Evolutionary conservation across 1,140 invertebrate genomes (phyloP).

Genomic region (Drosophila burlai): DNA sequence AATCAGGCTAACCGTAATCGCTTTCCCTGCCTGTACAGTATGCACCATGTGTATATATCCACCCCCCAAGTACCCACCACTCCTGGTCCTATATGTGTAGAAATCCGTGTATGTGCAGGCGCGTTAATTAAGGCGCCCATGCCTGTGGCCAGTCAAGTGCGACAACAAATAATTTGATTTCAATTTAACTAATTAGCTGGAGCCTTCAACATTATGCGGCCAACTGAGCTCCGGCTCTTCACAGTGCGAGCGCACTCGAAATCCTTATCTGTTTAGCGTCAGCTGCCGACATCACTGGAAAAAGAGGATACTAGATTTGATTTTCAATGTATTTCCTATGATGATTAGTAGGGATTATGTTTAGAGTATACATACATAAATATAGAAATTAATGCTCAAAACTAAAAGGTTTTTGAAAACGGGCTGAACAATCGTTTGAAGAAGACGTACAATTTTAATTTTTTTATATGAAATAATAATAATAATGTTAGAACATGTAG

Average conservation of each 20-base stretch:
- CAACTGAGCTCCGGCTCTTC: constrained; percentile 31
- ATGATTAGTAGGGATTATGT: not conserved
- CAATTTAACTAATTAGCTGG: constrained; percentile 84
- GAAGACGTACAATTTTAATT: too few species aligned
- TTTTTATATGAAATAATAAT: not conserved
- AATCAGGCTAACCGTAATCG: constrained; percentile 58
- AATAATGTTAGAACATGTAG: not conserved
- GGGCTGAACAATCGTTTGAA: not conserved
- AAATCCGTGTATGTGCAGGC: constrained; percentile 39
- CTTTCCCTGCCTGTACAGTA: constrained; percentile 23
- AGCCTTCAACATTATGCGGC: constrained; percentile 72
- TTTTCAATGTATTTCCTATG: not conserved
- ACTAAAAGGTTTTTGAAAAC: not conserved
- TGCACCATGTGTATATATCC: constrained; percentile 15
- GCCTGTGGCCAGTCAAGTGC: constrained; percentile 82
- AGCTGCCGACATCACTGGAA: constrained; percentile 50
- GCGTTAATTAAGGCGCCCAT: constrained; percentile 83
- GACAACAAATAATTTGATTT: constrained; percentile 85
- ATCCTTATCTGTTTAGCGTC: constrained; percentile 76
- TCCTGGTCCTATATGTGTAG: not conserved
- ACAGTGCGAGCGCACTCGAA: constrained; percentile 54
- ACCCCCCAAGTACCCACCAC: not conserved
- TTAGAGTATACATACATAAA: too few species aligned
- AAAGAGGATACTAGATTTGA: not conserved
- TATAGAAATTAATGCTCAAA: not conserved